phyloP scores from a whole-genome alignment of 2,888 invertebrate species.

The Drosophila siamana region DNA sequence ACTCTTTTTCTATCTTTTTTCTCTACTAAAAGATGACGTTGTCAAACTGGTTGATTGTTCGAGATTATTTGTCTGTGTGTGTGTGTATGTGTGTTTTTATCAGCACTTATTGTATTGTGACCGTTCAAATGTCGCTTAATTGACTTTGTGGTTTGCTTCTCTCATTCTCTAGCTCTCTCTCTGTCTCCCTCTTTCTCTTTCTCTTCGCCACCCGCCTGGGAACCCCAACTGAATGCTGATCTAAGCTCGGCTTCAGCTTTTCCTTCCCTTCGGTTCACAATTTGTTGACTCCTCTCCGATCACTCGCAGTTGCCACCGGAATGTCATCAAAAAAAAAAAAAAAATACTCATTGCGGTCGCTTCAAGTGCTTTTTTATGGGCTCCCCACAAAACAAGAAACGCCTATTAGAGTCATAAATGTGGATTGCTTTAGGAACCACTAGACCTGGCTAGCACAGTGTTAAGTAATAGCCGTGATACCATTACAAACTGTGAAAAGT shows the following conservation, averaged over 20 bases:
- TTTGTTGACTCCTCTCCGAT: conserved; percentile 30
- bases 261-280: conserved; percentile 3
- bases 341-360: conserved; percentile 32
- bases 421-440: conserved; percentile 12
- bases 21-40: conserved; percentile 68
- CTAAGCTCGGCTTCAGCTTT: conserved; percentile 21
- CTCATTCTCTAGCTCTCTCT: conserved; percentile 23
- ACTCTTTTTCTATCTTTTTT: conserved; percentile 6
- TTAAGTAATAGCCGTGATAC: not conserved
- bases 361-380: conserved; percentile 57
- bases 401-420: conserved; percentile 25
- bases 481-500: not conserved
- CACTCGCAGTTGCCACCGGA: conserved; percentile 6
- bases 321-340: conserved; percentile 38
- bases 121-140: conserved; percentile 76
- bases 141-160: conserved; percentile 64
- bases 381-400: conserved; percentile 34
- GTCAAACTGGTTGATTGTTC: conserved; percentile 65
- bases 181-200: not conserved
- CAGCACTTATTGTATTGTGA: conserved; percentile 78
- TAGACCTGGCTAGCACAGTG: not conserved
- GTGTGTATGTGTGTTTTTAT: conserved; percentile 61
- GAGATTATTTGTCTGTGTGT: conserved; percentile 32
- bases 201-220: conserved; percentile 23
- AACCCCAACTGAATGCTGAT: conserved; percentile 31